phyloP scores from a whole-genome alignment of 2,888 invertebrate genomes.

The Melinaea menophilus region DNA sequence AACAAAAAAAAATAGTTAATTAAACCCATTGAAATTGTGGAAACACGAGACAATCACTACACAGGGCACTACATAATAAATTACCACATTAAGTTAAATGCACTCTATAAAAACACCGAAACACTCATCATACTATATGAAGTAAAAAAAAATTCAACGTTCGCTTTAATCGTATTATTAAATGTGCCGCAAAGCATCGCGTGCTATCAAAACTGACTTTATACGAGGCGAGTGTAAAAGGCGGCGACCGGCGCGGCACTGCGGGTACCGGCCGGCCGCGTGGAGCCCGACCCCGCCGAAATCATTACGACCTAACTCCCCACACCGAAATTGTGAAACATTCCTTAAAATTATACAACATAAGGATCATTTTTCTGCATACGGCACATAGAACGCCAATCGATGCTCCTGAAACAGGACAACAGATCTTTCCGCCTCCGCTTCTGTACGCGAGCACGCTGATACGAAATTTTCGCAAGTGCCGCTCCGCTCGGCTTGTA shows the following conservation, averaged over 20 bases:
- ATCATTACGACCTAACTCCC: constrained; percentile 56
- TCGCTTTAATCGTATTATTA: constrained; percentile 30
- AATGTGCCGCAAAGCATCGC: constrained; percentile 42
- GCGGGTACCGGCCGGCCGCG: constrained; percentile 68
- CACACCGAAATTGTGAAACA: constrained; percentile 38
- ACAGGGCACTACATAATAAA: constrained; percentile 21
- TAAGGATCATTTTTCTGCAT: constrained; percentile 38
- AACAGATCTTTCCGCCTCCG: constrained; percentile 71
- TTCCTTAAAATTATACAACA: constrained; percentile 30
- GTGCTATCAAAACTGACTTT: constrained; percentile 25
- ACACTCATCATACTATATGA: constrained; percentile 17
- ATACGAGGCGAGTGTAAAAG: constrained; percentile 50
- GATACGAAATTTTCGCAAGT: constrained; percentile 57
- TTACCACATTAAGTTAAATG: constrained; percentile 22
- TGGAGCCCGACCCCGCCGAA: constrained; percentile 50
- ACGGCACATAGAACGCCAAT: constrained; percentile 52
- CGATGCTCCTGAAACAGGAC: constrained; percentile 74
- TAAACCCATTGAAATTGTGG: constrained; percentile 23
- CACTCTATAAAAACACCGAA: constrained; percentile 22
- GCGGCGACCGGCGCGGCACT: constrained; percentile 72
- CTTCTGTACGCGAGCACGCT: constrained; percentile 52
- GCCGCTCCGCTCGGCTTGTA: constrained; percentile 50
- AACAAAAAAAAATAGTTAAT: constrained; percentile 9
- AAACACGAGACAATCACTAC: constrained; percentile 27
- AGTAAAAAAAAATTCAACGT: constrained; percentile 24